These are phyloP conservation scores for Mesembrinibis cayennensis DNA, from an alignment of 2,113 vertebrate genomes.

Conservation along the genomic window DNA sequence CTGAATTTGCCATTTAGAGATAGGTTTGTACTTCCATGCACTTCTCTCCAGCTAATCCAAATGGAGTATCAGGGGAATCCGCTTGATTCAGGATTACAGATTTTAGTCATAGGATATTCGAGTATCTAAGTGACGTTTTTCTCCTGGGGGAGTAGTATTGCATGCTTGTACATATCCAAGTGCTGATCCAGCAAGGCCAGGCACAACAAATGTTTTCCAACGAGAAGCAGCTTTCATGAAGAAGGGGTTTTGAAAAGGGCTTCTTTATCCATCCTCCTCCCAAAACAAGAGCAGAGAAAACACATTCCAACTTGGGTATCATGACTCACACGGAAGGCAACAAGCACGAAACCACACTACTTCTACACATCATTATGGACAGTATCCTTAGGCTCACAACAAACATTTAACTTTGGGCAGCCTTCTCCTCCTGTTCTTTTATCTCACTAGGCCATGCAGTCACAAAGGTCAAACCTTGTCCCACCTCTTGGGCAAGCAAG, in stretches of 20 bases:
- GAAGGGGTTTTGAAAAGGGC: background rate
- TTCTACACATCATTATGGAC: fast-evolving
- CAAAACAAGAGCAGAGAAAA: background rate
- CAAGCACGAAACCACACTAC: background rate
- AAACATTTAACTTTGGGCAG: background rate
- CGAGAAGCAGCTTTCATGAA: background rate
- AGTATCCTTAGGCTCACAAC: background rate
- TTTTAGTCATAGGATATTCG: background rate
- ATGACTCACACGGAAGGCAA: background rate
- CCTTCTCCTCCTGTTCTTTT: background rate
- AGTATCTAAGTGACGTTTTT: constrained; percentile 8
- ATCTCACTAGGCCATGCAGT: background rate
- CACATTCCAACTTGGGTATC: background rate
- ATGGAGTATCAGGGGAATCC: background rate
- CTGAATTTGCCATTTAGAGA: constrained; percentile 9
- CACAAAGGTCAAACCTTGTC: background rate
- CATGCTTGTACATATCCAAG: background rate
- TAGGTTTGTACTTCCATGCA: background rate
- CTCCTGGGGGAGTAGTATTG: background rate
- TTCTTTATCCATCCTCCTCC: background rate
- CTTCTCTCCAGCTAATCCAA: constrained; percentile 13
- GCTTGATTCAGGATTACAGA: background rate
- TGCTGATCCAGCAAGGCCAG: constrained; percentile 34
- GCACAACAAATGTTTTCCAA: constrained; percentile 11
- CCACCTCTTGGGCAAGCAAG: background rate